Evolutionary conservation across 2,113 vertebrate genomes (phyloP).

Genomic region (Pseudorasbora parva): DNA sequence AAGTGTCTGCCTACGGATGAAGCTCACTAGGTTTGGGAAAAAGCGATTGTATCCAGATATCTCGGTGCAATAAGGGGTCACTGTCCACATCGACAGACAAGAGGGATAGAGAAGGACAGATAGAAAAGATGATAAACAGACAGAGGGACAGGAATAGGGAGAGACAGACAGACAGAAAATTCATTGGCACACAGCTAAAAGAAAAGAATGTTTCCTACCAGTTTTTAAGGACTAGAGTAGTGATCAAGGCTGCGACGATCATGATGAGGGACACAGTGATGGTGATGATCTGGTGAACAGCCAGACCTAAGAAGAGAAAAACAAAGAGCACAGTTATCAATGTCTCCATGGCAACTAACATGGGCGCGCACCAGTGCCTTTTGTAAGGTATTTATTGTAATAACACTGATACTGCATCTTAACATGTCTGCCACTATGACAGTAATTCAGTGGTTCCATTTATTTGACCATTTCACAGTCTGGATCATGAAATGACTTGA

Average conservation of each 20-base stretch:
- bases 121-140: neutral
- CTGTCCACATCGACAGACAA: constrained; percentile 6
- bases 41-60: neutral
- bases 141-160: neutral
- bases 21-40: neutral
- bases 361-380: neutral
- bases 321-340: constrained; percentile 7
- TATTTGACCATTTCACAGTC: constrained; percentile 11
- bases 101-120: constrained; percentile 3
- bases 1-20: neutral
- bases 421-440: neutral
- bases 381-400: constrained; percentile 12
- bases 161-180: constrained; percentile 27
- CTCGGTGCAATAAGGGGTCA: neutral
- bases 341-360: neutral
- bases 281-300: constrained; percentile 98
- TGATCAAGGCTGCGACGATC: constrained; percentile 98
- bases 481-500: constrained; percentile 17
- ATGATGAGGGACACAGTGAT: constrained; percentile 99
- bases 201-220: constrained; percentile 88
- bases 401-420: constrained; percentile 1
- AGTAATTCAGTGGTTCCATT: neutral
- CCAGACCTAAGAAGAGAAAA: constrained; percentile 84
- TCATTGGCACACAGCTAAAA: constrained; percentile 8
- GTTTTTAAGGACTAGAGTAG: constrained; percentile 99